These are phyloP conservation scores for Epicampocera succincta DNA, from an alignment of 2,888 invertebrate species.

Conservation along the genomic window DNA sequence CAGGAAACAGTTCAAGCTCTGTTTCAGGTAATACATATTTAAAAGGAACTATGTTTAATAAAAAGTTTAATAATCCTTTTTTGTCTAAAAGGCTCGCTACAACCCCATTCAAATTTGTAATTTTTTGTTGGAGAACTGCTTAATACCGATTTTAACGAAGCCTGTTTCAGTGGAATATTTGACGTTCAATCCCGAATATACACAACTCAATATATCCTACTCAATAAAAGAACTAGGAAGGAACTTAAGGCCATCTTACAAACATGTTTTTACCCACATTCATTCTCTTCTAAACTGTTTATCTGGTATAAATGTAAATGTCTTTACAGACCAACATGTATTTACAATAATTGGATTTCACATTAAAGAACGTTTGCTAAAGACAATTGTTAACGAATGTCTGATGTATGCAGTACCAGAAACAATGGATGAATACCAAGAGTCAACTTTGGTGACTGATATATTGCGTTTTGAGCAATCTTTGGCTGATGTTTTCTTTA, in stretches of 20 bases:
- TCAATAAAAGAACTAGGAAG: constrained; percentile 71
- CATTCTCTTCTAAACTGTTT: constrained; percentile 76
- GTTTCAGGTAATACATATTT: constrained; percentile 76
- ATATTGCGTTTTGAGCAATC: constrained; percentile 86
- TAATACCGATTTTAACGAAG: constrained; percentile 79
- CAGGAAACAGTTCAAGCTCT: constrained; percentile 79
- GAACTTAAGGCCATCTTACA: constrained; percentile 79
- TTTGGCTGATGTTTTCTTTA: constrained; percentile 84
- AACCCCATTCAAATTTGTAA: constrained; percentile 79
- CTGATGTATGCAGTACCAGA: constrained; percentile 89
- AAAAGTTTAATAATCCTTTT: constrained; percentile 5
- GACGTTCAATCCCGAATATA: constrained; percentile 72
- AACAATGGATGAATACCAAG: constrained; percentile 86
- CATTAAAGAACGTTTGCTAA: constrained; percentile 84
- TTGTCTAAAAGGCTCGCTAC: constrained; percentile 75
- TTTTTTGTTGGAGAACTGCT: constrained; percentile 79
- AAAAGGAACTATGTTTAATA: too few species aligned
- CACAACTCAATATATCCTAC: constrained; percentile 78
- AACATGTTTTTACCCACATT: constrained; percentile 78
- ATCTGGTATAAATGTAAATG: constrained; percentile 76
- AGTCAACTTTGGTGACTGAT: constrained; percentile 85
- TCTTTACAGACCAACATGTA: constrained; percentile 76
- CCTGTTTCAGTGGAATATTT: constrained; percentile 79
- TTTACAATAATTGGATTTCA: constrained; percentile 83
- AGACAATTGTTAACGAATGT: constrained; percentile 87